Percentiles rank a stretch among this genome's conserved stretches.
Conservation (phyloP, 2,888 invertebrate species). For the Agelastica alni region DNA sequence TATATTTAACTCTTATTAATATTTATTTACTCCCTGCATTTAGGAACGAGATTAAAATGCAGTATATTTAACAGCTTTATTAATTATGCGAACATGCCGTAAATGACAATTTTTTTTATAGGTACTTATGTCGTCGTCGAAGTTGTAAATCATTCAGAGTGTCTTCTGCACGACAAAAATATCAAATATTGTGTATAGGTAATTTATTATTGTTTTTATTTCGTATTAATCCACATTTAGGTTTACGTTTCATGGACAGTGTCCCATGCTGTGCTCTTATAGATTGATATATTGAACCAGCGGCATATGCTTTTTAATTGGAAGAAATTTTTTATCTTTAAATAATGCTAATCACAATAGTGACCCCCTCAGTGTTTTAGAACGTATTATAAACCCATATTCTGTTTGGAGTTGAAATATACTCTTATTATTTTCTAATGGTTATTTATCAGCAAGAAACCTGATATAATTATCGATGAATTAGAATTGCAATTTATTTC, state of each 20-base stretch:
- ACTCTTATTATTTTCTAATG: too few relatives aligned
- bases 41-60: too few relatives aligned
- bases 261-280: slow-evolving; percentile 55
- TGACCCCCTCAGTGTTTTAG: slow-evolving; percentile 49
- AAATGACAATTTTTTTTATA: not conserved
- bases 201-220: slow-evolving; percentile 49
- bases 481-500: too few relatives aligned
- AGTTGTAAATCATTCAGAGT: slow-evolving; percentile 1
- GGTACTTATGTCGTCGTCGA: slow-evolving; percentile 1
- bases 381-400: slow-evolving; percentile 49
- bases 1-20: too few relatives aligned
- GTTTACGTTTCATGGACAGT: slow-evolving; percentile 47
- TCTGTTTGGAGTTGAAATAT: slow-evolving; percentile 43
- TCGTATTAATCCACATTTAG: slow-evolving; percentile 52
- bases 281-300: slow-evolving; percentile 58
- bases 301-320: slow-evolving; percentile 57
- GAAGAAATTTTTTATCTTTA: slow-evolving; percentile 57
- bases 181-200: slow-evolving; percentile 35
- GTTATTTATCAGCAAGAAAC: too few relatives aligned
- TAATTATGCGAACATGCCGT: too few relatives aligned
- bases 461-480: too few relatives aligned
- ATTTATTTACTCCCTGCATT: too few relatives aligned
- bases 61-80: too few relatives aligned
- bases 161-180: slow-evolving; percentile 7
- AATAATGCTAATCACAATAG: slow-evolving; percentile 56